These are phyloP conservation scores for Chymomyza procnemis DNA, from an alignment of 2,888 invertebrate species.

Conservation along the genomic window DNA sequence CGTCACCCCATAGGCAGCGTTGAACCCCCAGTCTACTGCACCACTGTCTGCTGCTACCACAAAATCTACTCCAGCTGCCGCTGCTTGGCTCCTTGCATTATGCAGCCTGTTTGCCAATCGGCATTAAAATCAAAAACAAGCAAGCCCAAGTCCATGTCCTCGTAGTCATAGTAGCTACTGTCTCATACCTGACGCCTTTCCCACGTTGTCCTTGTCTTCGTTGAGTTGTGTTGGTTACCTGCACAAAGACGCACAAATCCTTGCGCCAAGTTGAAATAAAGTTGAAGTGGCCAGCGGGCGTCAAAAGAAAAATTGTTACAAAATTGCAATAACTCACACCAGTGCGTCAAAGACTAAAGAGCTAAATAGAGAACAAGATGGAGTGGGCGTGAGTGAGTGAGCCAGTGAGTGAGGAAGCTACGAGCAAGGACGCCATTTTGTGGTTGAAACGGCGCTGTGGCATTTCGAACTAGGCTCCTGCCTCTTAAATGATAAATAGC, in stretches of 20 bases:
- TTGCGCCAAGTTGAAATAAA: conserved; percentile 1
- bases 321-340: conserved; percentile 34
- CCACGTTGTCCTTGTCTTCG: not conserved
- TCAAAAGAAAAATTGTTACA: conserved; percentile 56
- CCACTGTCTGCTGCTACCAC: conserved; percentile 1
- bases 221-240: conserved; percentile 1
- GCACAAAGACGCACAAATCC: conserved; percentile 2
- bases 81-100: conserved; percentile 17
- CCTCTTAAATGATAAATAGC: conserved; percentile 57
- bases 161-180: not conserved
- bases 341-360: conserved; percentile 21
- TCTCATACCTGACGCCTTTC: not conserved
- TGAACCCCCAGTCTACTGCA: no score
- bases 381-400: conserved; percentile 3
- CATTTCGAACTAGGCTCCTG: not conserved
- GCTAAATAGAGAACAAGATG: not conserved
- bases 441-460: not conserved
- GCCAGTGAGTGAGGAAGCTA: not conserved
- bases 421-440: not conserved
- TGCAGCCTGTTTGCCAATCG: conserved; percentile 59
- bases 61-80: conserved; percentile 14
- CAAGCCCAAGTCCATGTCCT: not conserved
- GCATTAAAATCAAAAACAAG: conserved; percentile 69
- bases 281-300: conserved; percentile 38
- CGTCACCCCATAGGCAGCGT: no score